These are phyloP conservation scores for Aramus guarauna DNA, from an alignment of 2,113 vertebrate genomes.

Conservation along the genomic window DNA sequence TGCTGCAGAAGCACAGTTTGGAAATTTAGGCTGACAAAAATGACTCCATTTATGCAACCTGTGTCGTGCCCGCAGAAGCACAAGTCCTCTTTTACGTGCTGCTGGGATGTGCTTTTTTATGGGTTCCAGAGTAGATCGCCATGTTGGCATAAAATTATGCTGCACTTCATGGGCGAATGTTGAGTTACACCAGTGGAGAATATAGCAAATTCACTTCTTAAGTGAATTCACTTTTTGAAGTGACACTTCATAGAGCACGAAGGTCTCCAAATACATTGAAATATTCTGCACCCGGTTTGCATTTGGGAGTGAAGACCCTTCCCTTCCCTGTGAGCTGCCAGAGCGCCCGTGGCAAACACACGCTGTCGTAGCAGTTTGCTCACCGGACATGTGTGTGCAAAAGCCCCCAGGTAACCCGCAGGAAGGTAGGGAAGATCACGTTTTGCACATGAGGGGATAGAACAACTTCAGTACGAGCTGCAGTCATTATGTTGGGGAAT, in stretches of 20 bases:
- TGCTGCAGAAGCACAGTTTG: neutral
- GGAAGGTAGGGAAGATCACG: neutral
- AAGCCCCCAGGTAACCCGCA: neutral
- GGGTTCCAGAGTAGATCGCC: neutral
- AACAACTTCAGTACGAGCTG: neutral
- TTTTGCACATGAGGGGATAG: neutral
- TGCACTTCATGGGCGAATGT: neutral
- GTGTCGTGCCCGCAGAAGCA: neutral
- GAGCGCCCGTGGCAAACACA: neutral
- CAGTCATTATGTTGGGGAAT: rapidly evolving
- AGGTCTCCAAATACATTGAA: neutral
- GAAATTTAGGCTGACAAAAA: neutral
- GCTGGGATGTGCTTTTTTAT: neutral
- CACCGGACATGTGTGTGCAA: neutral
- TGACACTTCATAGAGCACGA: neutral
- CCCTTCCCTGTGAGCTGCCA: neutral
- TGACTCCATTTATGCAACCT: neutral
- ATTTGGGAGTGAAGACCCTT: neutral
- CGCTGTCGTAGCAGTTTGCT: neutral
- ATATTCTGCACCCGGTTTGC: neutral
- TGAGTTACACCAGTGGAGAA: neutral
- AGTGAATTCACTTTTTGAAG: too few species aligned
- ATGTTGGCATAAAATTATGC: neutral
- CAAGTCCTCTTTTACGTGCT: neutral
- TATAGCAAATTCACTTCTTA: neutral